Evolutionary conservation across 2,888 invertebrate species (phyloP).

Genomic region (Agrilus cyanescens): DNA sequence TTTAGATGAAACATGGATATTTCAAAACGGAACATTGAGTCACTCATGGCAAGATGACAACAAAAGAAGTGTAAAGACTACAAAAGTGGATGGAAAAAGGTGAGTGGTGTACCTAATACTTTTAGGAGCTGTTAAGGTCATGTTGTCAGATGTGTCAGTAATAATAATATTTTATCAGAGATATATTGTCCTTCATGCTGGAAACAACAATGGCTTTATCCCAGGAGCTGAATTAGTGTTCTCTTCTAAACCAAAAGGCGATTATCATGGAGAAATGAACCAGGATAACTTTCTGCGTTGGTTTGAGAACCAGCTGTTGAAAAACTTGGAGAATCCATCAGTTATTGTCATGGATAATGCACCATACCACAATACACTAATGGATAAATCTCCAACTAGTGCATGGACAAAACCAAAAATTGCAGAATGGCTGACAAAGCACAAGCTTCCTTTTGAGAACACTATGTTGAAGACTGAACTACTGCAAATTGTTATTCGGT

Average conservation of each 20-base stretch:
- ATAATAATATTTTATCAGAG: background rate
- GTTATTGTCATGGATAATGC: background rate
- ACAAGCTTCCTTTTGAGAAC: background rate
- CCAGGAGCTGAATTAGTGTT: constrained; percentile 1
- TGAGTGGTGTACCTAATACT: too few species aligned
- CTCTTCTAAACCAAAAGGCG: background rate
- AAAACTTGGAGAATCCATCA: background rate
- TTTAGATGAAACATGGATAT: constrained; percentile 5
- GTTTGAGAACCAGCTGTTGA: background rate
- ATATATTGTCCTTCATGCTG: constrained; percentile 10
- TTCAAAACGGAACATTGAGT: constrained; percentile 4
- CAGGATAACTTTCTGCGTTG: background rate
- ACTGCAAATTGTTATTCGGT: too few species aligned
- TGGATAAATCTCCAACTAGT: background rate
- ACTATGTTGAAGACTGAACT: background rate
- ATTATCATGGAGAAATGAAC: constrained; percentile 2
- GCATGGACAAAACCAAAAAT: background rate
- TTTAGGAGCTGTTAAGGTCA: too few species aligned
- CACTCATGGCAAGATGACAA: constrained; percentile 9
- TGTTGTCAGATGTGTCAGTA: too few species aligned
- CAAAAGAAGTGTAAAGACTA: constrained; percentile 8
- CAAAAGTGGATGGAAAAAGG: constrained; percentile 9
- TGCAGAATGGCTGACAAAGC: background rate
- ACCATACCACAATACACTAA: background rate
- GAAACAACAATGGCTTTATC: constrained; percentile 6